A percentile compares a stretch with the other conserved stretches of the same genome.
phyloP scores from a whole-genome alignment of 2,888 invertebrate genomes.

The Thymelicus lineola region DNA sequence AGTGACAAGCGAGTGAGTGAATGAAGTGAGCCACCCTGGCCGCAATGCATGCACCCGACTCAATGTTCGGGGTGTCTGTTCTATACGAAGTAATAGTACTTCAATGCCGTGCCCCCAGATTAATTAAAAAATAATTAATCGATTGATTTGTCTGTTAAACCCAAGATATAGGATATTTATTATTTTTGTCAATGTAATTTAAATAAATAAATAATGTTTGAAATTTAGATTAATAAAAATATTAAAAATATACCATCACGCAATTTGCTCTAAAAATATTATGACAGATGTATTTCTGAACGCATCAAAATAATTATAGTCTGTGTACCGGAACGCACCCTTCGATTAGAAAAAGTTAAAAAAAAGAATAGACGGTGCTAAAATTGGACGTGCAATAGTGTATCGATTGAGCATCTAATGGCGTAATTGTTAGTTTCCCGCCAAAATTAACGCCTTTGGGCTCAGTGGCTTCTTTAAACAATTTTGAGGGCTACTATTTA shows the following conservation, averaged over 20 bases:
- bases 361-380: constrained; percentile 58
- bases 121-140: too few species aligned
- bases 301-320: constrained; percentile 71
- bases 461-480: constrained; percentile 62
- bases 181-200: too few species aligned
- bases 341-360: constrained; percentile 51
- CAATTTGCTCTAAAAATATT: constrained; percentile 60
- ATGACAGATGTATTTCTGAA: constrained; percentile 67
- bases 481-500: constrained; percentile 76
- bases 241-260: constrained; percentile 30
- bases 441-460: constrained; percentile 78
- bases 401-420: constrained; percentile 81
- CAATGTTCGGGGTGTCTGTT: too few species aligned
- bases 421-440: constrained; percentile 76
- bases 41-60: too few species aligned
- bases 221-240: too few species aligned
- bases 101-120: too few species aligned
- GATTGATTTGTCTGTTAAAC: too few species aligned
- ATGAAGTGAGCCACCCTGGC: too few species aligned
- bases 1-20: too few species aligned
- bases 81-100: too few species aligned
- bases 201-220: background rate
- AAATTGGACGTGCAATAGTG: constrained; percentile 70
- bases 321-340: constrained; percentile 55
- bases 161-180: too few species aligned